Percentiles rank a stretch among this genome's conserved stretches.
These are phyloP conservation scores for Actinopyga echinites DNA, from an alignment of 53 echinoderm and acorn worm genomes.

Conservation along the genomic window DNA sequence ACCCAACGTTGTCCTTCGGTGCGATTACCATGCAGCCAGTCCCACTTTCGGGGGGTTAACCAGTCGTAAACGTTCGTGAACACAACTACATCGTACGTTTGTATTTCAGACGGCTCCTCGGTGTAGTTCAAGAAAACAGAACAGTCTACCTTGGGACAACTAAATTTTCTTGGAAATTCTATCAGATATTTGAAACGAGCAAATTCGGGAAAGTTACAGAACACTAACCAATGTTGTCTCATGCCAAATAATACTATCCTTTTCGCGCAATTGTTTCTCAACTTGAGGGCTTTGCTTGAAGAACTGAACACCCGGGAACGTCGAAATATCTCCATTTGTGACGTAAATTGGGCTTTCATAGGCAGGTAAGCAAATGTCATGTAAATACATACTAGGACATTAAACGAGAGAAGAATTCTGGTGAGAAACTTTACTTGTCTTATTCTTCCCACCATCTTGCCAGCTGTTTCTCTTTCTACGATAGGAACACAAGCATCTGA, in stretches of 20 bases:
- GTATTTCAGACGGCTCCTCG: not conserved
- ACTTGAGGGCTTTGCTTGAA: no score
- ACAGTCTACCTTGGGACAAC: not conserved
- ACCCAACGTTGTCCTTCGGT: slow-evolving; percentile 9
- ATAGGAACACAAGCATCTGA: no score
- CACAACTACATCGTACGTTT: not conserved
- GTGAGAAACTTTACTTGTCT: slow-evolving; percentile 34
- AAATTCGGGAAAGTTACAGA: slow-evolving; percentile 23
- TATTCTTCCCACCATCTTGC: not conserved
- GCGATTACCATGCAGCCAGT: slow-evolving; percentile 20
- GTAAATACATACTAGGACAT: not conserved
- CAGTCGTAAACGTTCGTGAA: slow-evolving; percentile 27
- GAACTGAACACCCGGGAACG: not conserved
- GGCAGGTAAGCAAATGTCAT: slow-evolving; percentile 10
- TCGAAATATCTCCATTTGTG: not conserved
- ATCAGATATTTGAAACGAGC: slow-evolving; percentile 12
- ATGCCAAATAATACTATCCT: slow-evolving; percentile 5
- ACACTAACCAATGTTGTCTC: slow-evolving; percentile 23
- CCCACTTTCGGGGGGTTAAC: slow-evolving; percentile 6
- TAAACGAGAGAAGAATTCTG: not conserved
- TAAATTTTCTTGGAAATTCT: not conserved
- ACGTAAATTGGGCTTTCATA: not conserved
- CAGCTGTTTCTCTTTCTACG: not conserved
- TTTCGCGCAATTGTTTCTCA: not conserved
- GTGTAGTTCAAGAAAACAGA: not conserved